Evolutionary conservation across 2,888 invertebrate species (phyloP), one percentile per base, ranked within the genome.

Genomic region (Hypena proboscidalis): DNA sequence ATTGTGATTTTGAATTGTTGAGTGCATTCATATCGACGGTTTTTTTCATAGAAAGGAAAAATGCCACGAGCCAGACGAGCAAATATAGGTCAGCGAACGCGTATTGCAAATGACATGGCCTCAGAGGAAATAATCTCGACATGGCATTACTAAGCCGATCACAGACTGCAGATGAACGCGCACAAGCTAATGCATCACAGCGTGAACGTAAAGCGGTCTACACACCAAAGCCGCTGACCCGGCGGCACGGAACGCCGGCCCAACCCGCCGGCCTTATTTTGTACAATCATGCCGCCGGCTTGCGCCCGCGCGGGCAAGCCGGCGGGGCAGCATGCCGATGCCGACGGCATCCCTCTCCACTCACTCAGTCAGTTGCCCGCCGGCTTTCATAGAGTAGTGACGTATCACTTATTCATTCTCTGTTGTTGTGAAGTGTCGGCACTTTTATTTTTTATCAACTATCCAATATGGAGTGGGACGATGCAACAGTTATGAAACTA

Each of bases 291-390:
- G 30, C 31, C 25, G 39, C 7, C 39, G 39, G 32, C 32, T 39
- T 32, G 32, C 20, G 11, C 27, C 17, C 11, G 27, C 26, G 20
- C 27, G 26, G 5, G 23, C 23, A 15, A 20, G 25, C 26, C 31
- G 31, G 25, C 19, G 31, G 42, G 31, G 25, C 19, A 25, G 42
- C 42, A 42, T 34, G 30, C 29, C 37, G 29, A 37, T 37, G 35
- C 42, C 36, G 36, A 23, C 36, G 34, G 29, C 30, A 22, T 30
- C 19, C 35, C 30, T 31, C 35, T 36, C 26, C 42, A 27, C 35
- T 19, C n/a, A n/a, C 17, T 4, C 15, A 9, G 1, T 11, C 29
- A 29, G 29, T 29, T 29, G 15, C 29, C 29, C 29, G 15, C 15
- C 15, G 15, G 4, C 29, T 29, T 29, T 29, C 29, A 9, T 6